phyloP scores from a whole-genome alignment of 2,888 invertebrate species.

The Papilio gigon region DNA sequence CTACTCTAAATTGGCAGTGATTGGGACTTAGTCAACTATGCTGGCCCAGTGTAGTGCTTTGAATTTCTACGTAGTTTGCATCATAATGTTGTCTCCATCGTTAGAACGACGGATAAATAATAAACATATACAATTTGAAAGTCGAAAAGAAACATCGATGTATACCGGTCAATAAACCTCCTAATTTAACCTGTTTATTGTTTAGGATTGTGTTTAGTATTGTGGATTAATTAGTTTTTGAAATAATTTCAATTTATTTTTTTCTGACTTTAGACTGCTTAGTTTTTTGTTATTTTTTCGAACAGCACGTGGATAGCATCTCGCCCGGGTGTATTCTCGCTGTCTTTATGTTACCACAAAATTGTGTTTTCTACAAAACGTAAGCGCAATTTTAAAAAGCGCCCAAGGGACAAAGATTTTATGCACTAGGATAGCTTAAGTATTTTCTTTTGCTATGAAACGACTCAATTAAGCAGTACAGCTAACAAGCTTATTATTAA shows the following conservation, averaged over 20 bases:
- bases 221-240: not conserved
- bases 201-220: too few species aligned
- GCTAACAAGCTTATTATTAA: not conserved
- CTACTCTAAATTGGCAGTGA: too few species aligned
- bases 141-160: too few species aligned
- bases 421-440: not conserved
- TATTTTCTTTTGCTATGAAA: conserved; percentile 10
- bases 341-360: conserved; percentile 17
- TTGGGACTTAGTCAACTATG: too few species aligned
- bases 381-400: conserved; percentile 12
- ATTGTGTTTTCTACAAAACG: conserved; percentile 18
- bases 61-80: too few species aligned
- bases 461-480: not conserved
- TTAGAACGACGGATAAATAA: too few species aligned
- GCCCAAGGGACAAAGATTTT: conserved; percentile 10
- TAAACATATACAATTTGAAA: too few species aligned
- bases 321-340: not conserved
- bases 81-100: too few species aligned
- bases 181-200: too few species aligned
- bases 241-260: not conserved
- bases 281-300: not conserved
- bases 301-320: conserved; percentile 5
- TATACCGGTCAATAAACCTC: too few species aligned
- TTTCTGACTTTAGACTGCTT: not conserved
- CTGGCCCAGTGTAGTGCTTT: too few species aligned